Evolutionary conservation across 2,113 vertebrate species (phyloP), one percentile per base, ranked within the genome.

Genomic region (Sigmodon hispidus): DNA sequence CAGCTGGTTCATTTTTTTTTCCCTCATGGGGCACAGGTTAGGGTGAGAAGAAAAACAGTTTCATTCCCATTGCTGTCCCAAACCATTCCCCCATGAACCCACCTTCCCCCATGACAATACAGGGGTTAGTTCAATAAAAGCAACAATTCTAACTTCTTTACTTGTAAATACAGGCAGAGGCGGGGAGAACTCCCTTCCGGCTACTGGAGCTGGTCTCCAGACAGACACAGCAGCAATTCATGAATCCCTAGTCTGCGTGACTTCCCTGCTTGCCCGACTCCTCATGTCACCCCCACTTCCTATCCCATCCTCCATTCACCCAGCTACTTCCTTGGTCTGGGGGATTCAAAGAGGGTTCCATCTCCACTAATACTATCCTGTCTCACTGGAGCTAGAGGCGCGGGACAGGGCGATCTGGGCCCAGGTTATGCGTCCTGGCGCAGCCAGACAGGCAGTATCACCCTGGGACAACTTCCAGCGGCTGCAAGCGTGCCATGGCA

Each of bases 131-230:
- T 95, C 61, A 26, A 34, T 73, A 83, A 94, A 13, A 91, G n/a
- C 88, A 88, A 90, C 75, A 92, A 87, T 97, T 94, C 87, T 93
- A 97, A 98, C 97, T 98, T 98, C 93, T 93, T 0, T 87, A 96
- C 96, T 97, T 91, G 77, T 84, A 88, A 95, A 98, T 87, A 89
- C 86, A 87, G 85, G 63, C 72, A 93, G 94, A 94, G 88, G 81
- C 85, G 36, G 50, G 87, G 67, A 96, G 83, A 94, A 96, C 91
- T 97, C 95, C 85, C 90, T 96, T 83, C 93, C 63, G n/a, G 94
- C n/a, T 87, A 87, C 77, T 69, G 4, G 90, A 97, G 93, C 95
- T 55, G 5, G 89, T 94, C 91, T 94, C 77, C 93, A 96, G 95
- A 92, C 92, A 94, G 96, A 94, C 94, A 96, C 77, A 95, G 97